These are phyloP conservation scores for Eristalis intricaria DNA, from an alignment of 2,888 invertebrate genomes.

Conservation along the genomic window DNA sequence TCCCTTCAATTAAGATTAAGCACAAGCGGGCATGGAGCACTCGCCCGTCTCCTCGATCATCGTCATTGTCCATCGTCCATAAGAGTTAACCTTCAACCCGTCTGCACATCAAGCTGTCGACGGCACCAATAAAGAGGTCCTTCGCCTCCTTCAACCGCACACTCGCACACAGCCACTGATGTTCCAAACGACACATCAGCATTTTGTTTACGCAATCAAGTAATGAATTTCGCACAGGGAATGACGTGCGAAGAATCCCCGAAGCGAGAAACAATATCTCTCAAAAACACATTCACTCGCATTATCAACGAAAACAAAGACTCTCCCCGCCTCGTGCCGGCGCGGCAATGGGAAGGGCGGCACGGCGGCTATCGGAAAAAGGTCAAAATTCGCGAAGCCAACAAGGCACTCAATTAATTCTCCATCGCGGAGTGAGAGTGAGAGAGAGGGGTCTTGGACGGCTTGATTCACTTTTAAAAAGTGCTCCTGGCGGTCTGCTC, in stretches of 20 bases:
- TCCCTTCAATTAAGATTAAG: slow-evolving; percentile 45
- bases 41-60: background rate
- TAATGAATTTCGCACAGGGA: slow-evolving; percentile 43
- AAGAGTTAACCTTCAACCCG: slow-evolving; percentile 31
- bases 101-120: slow-evolving; percentile 32
- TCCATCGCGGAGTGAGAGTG: background rate
- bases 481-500: background rate
- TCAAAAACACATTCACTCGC: slow-evolving; percentile 18
- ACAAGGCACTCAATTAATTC: slow-evolving; percentile 47
- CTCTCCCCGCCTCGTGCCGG: background rate
- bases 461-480: background rate
- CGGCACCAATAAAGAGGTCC: slow-evolving; percentile 53
- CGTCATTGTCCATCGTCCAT: slow-evolving; percentile 9
- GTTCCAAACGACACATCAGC: background rate
- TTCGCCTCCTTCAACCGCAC: background rate
- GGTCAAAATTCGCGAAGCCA: slow-evolving; percentile 29
- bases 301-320: slow-evolving; percentile 30
- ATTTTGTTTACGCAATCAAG: slow-evolving; percentile 45
- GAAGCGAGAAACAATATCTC: slow-evolving; percentile 44
- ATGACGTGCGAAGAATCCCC: slow-evolving; percentile 21
- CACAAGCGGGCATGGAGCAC: background rate
- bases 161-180: background rate
- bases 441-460: background rate
- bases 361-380: slow-evolving; percentile 16
- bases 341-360: background rate